Evolutionary conservation across 2,113 vertebrate species (phyloP).

Genomic region (Lutjanus erythropterus): DNA sequence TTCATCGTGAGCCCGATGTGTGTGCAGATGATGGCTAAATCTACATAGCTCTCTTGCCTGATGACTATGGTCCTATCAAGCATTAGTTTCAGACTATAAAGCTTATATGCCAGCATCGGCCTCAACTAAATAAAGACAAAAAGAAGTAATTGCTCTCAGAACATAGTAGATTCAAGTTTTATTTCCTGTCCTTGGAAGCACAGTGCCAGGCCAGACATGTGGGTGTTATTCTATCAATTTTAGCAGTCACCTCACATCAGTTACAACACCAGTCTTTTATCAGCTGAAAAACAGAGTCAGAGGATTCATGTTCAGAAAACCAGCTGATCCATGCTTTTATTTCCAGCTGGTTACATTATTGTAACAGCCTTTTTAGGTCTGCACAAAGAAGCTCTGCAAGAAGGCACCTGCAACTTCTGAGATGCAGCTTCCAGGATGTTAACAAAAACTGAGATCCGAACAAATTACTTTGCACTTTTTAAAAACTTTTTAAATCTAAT

Average conservation of each 20-base stretch:
- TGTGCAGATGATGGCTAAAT: background rate
- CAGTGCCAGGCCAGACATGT: background rate
- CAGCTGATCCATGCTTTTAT: conserved; percentile 1
- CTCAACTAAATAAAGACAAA: background rate
- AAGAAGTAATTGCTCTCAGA: background rate
- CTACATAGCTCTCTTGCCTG: background rate
- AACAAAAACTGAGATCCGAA: background rate
- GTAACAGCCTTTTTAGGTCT: background rate
- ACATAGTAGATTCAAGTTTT: background rate
- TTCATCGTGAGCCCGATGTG: too few relatives aligned
- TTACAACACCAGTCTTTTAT: background rate
- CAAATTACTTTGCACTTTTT: background rate
- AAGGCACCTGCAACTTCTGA: background rate
- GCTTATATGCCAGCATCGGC: background rate
- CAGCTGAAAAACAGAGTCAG: background rate
- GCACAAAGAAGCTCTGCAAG: background rate
- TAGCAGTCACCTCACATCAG: background rate
- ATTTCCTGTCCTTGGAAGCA: background rate
- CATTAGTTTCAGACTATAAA: background rate
- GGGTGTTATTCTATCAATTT: background rate
- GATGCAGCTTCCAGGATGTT: background rate
- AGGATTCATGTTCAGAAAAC: background rate
- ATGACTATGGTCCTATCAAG: background rate
- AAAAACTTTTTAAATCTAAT: background rate
- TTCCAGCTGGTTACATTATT: background rate